These are phyloP conservation scores for Campylomormyrus numenius DNA, from an alignment of 2,113 vertebrate genomes.

Conservation along the genomic window DNA sequence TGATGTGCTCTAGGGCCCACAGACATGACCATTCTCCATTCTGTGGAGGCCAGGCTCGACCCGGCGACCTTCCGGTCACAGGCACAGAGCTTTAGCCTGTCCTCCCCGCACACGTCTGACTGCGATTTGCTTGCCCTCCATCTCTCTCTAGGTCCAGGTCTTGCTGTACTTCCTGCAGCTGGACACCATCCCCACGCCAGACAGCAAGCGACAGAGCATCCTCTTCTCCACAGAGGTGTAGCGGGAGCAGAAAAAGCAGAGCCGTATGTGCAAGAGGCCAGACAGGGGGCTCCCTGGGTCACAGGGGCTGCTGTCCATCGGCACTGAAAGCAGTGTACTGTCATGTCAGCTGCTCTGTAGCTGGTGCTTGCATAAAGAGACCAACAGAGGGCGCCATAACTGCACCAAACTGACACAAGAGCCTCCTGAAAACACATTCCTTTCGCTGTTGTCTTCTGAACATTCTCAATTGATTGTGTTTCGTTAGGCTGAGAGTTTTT, in stretches of 20 bases:
- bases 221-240: slow-evolving; percentile 97
- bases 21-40: background rate
- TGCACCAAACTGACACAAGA: slow-evolving; percentile 17
- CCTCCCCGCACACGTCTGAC: background rate
- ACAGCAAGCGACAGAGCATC: slow-evolving; percentile 96
- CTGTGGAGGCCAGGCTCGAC: background rate
- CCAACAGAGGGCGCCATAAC: slow-evolving; percentile 44
- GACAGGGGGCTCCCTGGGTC: slow-evolving; percentile 41
- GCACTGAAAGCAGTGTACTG: background rate
- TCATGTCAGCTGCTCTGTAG: slow-evolving; percentile 7
- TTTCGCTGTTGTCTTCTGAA: slow-evolving; percentile 11
- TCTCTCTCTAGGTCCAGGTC: slow-evolving; percentile 80
- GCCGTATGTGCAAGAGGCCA: slow-evolving; percentile 14
- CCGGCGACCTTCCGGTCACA: background rate
- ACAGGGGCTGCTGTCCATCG: background rate
- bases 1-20: background rate
- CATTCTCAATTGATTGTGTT: slow-evolving; percentile 4
- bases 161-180: slow-evolving; percentile 94
- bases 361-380: slow-evolving; percentile 19
- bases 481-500: background rate
- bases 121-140: background rate
- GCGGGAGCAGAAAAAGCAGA: slow-evolving; percentile 18
- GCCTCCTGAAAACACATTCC: slow-evolving; percentile 2
- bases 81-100: background rate
- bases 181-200: slow-evolving; percentile 89